Base-by-base conservation (phyloP, 2,888 invertebrate species). In the Adelognathus sp. region DNA sequence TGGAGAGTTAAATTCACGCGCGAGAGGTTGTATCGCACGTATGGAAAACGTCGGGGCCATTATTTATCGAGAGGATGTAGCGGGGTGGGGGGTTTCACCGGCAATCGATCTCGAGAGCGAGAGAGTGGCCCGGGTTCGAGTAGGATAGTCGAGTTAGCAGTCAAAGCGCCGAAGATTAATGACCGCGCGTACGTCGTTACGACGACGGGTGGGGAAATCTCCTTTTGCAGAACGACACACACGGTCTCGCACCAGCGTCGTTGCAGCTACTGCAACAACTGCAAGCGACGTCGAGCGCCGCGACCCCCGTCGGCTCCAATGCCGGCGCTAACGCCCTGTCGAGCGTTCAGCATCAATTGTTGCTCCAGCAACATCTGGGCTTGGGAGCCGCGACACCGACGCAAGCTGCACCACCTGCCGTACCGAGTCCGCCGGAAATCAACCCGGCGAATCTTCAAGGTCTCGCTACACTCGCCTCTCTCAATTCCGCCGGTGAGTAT, bases 381-480 rank as follows among this genome's bases (percentile, higher is more conserved):
- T 76, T 93, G 92, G 79, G 94, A 92, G 90, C 91, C 90, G 83
- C 93, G 91, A 92, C 93, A 88, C 90, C 92, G 90, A 89, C 94
- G 91, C 85, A 93, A 92, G 82, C 91, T 29, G 85, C 89, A 27
- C 90, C 89, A 11, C 87, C 87, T 9, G 80, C 87, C 0, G 86
- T 88, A 3, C 86, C 88, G 3, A 87, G 84, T 67, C 87, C 92
- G 52, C 90, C 92, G 16, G 93, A 93, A 74, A 92, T 94, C 81
- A 93, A 91, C 82, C 92, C 93, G 11, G 92, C 93, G 27, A 94
- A 94, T 86, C 91, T 94, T 60, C 94, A 94, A 85, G 92, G 93
- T 77, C 93, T 96, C 73, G 96, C 96, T 64, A 94, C 96, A 36
- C 93, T 96, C 69, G 91, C 88, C 83, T 88, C 90, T 82, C 85